Base-by-base conservation (phyloP, 2,888 invertebrate genomes). In the Drosophila sordidapex region DNA sequence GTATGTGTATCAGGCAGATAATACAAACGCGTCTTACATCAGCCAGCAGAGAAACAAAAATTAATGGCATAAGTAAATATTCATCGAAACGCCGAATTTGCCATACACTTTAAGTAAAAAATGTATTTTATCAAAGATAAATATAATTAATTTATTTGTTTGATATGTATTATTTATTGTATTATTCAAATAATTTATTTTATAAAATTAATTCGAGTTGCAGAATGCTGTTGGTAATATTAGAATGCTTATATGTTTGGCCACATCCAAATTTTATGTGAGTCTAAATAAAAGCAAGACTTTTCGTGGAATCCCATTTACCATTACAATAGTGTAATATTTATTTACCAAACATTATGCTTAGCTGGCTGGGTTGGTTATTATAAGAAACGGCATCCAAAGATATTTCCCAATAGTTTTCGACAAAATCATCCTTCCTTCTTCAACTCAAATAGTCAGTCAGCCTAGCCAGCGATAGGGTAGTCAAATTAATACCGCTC, bases 401-500 rank as follows among this genome's bases (percentile, higher is more conserved):
- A 10, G 33, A 31, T 10, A 31, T 31, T 10, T 31, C 31, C 31
- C 31, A 31, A 10, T 31, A 31, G 31, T 4, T 33, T 0, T 0
- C 33, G 33, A 3, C 33, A n/a, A 38, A n/a, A 38, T 3, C n/a
- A 40, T 4, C 38, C 38, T 43, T 21, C 21, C 7, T 4, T 7
- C 2, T 0, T 52, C 10, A 27, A 18, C 5, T 15, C 2, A 33
- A 60, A 18, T 25, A 25, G 18, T 15, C 29, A 11, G 2, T 11
- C 13, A 21, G 3, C 38, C 29, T 35, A 7, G 21, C 21, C 31
- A 8, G 35, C 4, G 54, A 29, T 15, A 79, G 79, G n/a, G 80
- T 67, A 70, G 73, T 61, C 63, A 79, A 80, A 81, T 74, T 62
- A 80, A 80, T 74, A 61, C 74, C 48, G 69, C 63, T 76, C 69